Evolutionary conservation across 2,113 vertebrate genomes (phyloP).

Genomic region (Pontoporia blainvillei): DNA sequence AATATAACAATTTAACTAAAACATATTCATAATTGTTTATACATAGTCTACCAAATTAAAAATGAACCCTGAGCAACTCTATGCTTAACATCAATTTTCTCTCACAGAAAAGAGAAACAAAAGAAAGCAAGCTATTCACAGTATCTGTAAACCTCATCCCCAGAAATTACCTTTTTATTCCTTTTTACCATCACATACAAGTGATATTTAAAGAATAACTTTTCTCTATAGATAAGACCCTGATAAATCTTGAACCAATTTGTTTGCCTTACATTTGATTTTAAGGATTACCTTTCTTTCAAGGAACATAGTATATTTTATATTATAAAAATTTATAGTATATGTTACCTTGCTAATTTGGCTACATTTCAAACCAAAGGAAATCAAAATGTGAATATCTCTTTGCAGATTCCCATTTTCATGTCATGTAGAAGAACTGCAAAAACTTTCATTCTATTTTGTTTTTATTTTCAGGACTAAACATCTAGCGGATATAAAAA

Average conservation of each 20-base stretch:
- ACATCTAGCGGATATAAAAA: neutral
- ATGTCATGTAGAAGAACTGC: neutral
- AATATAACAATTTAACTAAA: neutral
- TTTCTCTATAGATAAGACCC: neutral
- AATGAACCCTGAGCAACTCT: neutral
- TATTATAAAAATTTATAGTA: neutral
- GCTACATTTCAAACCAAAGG: neutral
- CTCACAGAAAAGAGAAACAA: neutral
- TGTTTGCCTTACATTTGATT: neutral
- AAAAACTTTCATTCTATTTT: neutral
- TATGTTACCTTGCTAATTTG: neutral
- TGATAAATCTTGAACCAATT: neutral
- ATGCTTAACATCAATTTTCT: neutral
- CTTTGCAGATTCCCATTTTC: neutral
- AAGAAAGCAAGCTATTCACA: neutral
- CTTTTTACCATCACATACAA: neutral
- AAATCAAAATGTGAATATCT: neutral
- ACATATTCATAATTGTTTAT: neutral
- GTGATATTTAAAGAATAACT: neutral
- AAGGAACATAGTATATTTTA: neutral
- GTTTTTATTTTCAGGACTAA: neutral
- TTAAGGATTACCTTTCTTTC: neutral
- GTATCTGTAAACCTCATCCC: neutral
- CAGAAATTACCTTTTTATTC: neutral
- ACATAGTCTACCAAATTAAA: slow-evolving; percentile 5